These are phyloP conservation scores for Synanthedon myopaeformis DNA, from an alignment of 2,888 invertebrate species.

Conservation along the genomic window DNA sequence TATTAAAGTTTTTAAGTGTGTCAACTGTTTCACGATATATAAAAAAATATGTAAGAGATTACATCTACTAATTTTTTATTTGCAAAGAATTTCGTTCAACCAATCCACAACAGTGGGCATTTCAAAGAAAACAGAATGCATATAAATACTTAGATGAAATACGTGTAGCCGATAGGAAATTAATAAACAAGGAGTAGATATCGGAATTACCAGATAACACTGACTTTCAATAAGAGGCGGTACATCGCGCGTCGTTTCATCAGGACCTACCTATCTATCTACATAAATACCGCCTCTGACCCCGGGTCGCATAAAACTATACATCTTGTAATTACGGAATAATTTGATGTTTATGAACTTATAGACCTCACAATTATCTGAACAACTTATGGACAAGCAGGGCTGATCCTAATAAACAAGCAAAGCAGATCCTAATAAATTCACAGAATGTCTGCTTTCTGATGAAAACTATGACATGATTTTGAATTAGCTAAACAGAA, in stretches of 20 bases:
- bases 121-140: too few relatives aligned
- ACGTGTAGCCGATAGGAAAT: conserved; percentile 40
- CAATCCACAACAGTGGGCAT: too few relatives aligned
- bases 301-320: conserved; percentile 24
- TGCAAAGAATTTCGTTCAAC: too few relatives aligned
- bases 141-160: conserved; percentile 13
- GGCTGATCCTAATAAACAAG: conserved; percentile 2
- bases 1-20: too few relatives aligned
- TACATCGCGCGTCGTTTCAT: conserved; percentile 37
- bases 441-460: too few relatives aligned
- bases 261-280: conserved; percentile 8
- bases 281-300: conserved; percentile 24
- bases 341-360: not conserved
- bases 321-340: conserved; percentile 2
- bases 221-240: conserved; percentile 47
- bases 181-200: conserved; percentile 52
- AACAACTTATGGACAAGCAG: conserved; percentile 5
- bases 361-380: not conserved
- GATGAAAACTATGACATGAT: too few relatives aligned
- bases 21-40: too few relatives aligned
- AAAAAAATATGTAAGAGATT: too few relatives aligned
- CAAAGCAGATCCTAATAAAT: conserved; percentile 2
- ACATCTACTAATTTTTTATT: too few relatives aligned
- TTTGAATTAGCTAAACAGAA: too few relatives aligned
- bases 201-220: conserved; percentile 24